Evolutionary conservation across 1,140 invertebrate genomes (phyloP), one percentile per base, ranked within the genome.

Genomic region (Copidosoma floridanum): DNA sequence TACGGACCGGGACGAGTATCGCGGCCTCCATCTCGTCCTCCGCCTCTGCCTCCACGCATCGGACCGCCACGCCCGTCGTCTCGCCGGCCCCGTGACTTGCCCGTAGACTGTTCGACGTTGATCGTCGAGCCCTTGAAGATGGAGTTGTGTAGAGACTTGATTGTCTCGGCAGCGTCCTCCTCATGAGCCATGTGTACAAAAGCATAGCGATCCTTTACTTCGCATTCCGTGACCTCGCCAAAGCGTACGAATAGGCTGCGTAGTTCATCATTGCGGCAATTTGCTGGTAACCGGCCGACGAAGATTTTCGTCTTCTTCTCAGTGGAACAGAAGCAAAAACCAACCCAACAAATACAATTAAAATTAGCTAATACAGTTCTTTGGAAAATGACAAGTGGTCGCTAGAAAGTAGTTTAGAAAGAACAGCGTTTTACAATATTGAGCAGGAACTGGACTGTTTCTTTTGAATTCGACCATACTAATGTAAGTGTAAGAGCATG

Each of bases 261-360:
- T 11, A 81, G 68, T 58, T 81, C 79, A 37, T 81, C 78, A 57
- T 71, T 78, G 32, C 76, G 72, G 68, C 79, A 81, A 69, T 81
- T 80, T 69, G 80, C 78, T 56, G 79, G 78, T 58, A 81, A 63
- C 61, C 79, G 72, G 38, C 79, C 79, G 62, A 81, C 79, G 66
- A 81, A 81, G 67, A 81, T 81, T 65, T 81, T 81, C 63, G 79
- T 81, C 64, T 81, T 81, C 62, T 76, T 74, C 78, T 80, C n/a
- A n/a, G n/a, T n/a, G n/a, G n/a, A n/a, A 57, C 0, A 64, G 68
- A 71, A 66, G 38, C 52, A 44, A 54, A 55, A 65, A 21, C 16
- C 35, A n/a, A n/a, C n/a, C n/a, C n/a, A n/a, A n/a, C n/a, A n/a
- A 16, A 44, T 21, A n/a, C n/a, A n/a, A n/a, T n/a, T n/a, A n/a